Evolutionary conservation across 2,113 vertebrate species (phyloP), one percentile per base, ranked within the genome.

Genomic region (Tragelaphus imberbis): DNA sequence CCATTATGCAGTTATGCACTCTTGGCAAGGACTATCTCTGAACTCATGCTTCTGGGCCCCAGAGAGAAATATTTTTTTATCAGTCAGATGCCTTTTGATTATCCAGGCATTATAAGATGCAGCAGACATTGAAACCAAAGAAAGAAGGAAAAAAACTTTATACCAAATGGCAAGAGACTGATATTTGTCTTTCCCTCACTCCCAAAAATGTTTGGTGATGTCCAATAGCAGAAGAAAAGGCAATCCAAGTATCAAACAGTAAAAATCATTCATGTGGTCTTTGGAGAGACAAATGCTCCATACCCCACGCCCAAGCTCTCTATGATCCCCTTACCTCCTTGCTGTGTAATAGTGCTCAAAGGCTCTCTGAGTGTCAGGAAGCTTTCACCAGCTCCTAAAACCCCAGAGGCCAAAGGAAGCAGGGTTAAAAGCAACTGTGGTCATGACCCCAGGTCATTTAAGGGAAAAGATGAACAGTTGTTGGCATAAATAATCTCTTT

Each of bases 81-180:
- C 98, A 98, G 96, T 98, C 97, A 98, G 98, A 97, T 97, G 96
- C 97, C 97, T 99, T 99, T 99, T n/a, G 19, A 97, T 98, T 98
- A 98, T 90, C 98, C 80, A 98, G 97, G 98, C 93, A 97, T 95
- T 98, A 97, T 98, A 97, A 98, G 93, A 98, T 96, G 91, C 47
- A 97, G 97, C 97, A 98, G 90, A 85, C 71, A 88, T 91, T 96
- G 85, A 97, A 97, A 98, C 87, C 82, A 93, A 97, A 91, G 49
- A 93, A 96, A 94, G 14, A 87, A 84, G 15, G 51, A 33, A 19
- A 90, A 40, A 95, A 56, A 44, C 23, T 87, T 98, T 88, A 97
- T 89, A 97, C 91, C 93, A 97, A 97, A 47, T 95, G 88, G 25
- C 56, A 44, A 94, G 53, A 79, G 53, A 79, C 25, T 71, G 36